These are phyloP conservation scores for Lordiphosa fenestrarum DNA, from an alignment of 2,888 invertebrate species.

Conservation along the genomic window DNA sequence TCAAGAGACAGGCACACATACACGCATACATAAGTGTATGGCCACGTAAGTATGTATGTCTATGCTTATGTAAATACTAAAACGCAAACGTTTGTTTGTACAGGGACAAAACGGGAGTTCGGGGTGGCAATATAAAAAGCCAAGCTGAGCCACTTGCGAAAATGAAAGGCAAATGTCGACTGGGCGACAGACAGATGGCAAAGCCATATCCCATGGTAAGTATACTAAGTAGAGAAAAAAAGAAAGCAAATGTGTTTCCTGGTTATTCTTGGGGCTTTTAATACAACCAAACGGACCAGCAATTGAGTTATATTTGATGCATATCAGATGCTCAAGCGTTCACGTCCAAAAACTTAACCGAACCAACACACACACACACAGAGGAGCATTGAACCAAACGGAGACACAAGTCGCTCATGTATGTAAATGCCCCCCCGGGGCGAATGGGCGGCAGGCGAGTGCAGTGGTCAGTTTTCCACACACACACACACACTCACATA, in stretches of 20 bases:
- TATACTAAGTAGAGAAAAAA: conserved; percentile 17
- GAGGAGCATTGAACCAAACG: conserved; percentile 23
- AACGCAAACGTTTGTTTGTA: conserved; percentile 60
- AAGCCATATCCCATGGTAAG: conserved; percentile 12
- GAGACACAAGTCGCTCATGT: conserved; percentile 50
- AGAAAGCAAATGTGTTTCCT: conserved; percentile 62
- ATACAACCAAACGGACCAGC: conserved; percentile 47
- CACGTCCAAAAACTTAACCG: conserved; percentile 8
- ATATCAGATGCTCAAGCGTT: conserved; percentile 66
- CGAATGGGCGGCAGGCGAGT: conserved; percentile 3
- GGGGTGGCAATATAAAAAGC: conserved; percentile 50
- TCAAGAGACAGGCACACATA: conserved; percentile 44
- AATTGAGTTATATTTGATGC: conserved; percentile 73
- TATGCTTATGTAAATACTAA: conserved; percentile 58
- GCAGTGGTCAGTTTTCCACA: conserved; percentile 3
- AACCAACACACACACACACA: conserved; percentile 1
- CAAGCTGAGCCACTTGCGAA: conserved; percentile 64
- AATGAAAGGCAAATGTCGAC: conserved; percentile 65
- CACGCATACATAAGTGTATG: conserved; percentile 8
- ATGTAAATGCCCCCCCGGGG: conserved; percentile 65
- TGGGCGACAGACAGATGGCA: conserved; percentile 14
- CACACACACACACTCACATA: conserved; percentile 14
- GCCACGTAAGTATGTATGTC: conserved; percentile 27
- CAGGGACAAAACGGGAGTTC: conserved; percentile 28
- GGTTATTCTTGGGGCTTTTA: conserved; percentile 53